Percentiles rank a stretch among this genome's conserved stretches.
phyloP scores from a whole-genome alignment of 1,140 invertebrate species.

The Zaprionus ghesquierei region DNA sequence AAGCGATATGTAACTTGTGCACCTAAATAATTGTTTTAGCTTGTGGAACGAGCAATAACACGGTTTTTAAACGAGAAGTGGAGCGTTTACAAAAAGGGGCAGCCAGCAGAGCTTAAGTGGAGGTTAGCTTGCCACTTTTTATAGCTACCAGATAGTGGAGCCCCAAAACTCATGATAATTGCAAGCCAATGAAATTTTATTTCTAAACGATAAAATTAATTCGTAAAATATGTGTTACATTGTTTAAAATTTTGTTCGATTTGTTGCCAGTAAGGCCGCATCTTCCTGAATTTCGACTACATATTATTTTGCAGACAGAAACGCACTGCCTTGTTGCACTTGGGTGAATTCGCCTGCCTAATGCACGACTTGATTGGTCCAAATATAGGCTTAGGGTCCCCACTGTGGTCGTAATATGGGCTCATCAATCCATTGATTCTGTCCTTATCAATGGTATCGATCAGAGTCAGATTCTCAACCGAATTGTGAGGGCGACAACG shows the following conservation, averaged over 20 bases:
- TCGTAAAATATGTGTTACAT: too few relatives aligned
- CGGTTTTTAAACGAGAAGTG: neutral
- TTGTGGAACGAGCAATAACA: neutral
- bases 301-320: neutral
- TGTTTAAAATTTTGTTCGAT: neutral
- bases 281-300: neutral
- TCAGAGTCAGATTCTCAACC: too few relatives aligned
- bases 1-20: neutral
- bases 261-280: too few relatives aligned
- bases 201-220: too few relatives aligned
- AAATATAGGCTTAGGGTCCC: neutral
- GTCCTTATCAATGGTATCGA: too few relatives aligned
- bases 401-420: neutral
- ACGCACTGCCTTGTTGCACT: neutral
- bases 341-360: neutral
- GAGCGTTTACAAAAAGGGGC: neutral
- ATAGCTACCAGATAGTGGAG: too few relatives aligned
- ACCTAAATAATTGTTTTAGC: conserved; percentile 22
- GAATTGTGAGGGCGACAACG: too few relatives aligned
- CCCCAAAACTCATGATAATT: too few relatives aligned
- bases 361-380: neutral
- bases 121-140: too few relatives aligned
- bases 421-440: neutral
- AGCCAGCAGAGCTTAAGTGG: neutral
- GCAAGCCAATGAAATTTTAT: too few relatives aligned